Percentiles rank a stretch among this genome's conserved stretches.
These are phyloP conservation scores for Balanococcus diminutus DNA, from an alignment of 2,888 invertebrate species.

Conservation along the genomic window DNA sequence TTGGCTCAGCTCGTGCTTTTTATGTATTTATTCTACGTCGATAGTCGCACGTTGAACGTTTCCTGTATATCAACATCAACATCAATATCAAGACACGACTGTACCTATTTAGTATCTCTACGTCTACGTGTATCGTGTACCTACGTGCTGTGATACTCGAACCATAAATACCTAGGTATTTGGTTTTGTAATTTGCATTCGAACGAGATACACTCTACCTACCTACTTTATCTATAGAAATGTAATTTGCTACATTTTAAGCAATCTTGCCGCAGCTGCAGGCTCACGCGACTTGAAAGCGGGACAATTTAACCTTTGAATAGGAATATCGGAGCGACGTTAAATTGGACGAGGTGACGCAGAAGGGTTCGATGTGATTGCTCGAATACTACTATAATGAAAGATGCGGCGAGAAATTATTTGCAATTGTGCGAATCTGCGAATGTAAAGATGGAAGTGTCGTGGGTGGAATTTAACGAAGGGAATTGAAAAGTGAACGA, in stretches of 20 bases:
- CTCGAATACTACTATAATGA: too few relatives aligned
- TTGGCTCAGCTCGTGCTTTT: conserved; percentile 8
- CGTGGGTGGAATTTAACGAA: too few relatives aligned
- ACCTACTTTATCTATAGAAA: background rate
- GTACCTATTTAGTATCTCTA: too few relatives aligned
- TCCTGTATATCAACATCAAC: background rate
- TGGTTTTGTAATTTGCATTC: conserved; percentile 6
- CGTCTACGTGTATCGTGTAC: background rate
- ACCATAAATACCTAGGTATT: conserved; percentile 13
- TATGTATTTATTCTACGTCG: background rate
- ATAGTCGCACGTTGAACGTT: background rate
- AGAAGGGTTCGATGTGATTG: too few relatives aligned
- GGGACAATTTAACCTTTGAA: too few relatives aligned
- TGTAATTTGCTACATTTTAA: background rate
- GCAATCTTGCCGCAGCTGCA: too few relatives aligned
- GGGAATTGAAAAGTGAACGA: too few relatives aligned
- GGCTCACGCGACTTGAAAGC: too few relatives aligned
- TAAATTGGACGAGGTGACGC: too few relatives aligned
- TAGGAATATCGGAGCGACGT: too few relatives aligned
- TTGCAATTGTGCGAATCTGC: too few relatives aligned
- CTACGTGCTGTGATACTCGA: background rate
- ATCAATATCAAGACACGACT: background rate
- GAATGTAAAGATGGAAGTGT: too few relatives aligned
- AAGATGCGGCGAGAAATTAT: background rate
- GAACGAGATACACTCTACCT: background rate